Conservation (phyloP, 2,888 invertebrate genomes). For the Callinectes sapidus region DNA sequence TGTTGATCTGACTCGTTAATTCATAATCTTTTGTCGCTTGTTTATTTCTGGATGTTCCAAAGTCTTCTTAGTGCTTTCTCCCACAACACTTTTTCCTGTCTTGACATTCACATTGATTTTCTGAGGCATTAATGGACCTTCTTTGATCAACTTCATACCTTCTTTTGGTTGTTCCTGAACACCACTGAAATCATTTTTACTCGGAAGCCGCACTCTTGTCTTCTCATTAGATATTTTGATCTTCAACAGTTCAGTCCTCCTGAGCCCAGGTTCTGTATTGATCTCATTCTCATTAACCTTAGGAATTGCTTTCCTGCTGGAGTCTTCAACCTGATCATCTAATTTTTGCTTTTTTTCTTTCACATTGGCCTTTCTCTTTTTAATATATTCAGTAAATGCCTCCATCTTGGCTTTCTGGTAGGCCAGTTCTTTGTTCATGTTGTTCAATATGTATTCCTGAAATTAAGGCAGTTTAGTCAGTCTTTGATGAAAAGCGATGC, state of each 20-base stretch:
- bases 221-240: neutral
- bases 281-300: neutral
- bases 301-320: neutral
- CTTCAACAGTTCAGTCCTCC: neutral
- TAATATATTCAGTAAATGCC: neutral
- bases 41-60: neutral
- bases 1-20: neutral
- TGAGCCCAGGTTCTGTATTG: neutral
- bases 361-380: neutral
- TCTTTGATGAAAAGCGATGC: neutral
- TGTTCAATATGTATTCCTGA: neutral
- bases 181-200: neutral
- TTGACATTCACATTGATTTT: neutral
- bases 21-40: neutral
- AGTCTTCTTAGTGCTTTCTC: neutral
- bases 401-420: neutral
- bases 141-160: neutral
- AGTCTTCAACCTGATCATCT: neutral
- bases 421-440: slow-evolving; percentile 1
- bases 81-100: neutral
- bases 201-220: neutral
- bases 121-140: slow-evolving; percentile 1
- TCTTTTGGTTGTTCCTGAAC: neutral
- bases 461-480: neutral
- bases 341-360: neutral